Evolutionary conservation across 2,797 vertebrate species (phyloP).

Genomic region (Micrastur ruficollis): DNA sequence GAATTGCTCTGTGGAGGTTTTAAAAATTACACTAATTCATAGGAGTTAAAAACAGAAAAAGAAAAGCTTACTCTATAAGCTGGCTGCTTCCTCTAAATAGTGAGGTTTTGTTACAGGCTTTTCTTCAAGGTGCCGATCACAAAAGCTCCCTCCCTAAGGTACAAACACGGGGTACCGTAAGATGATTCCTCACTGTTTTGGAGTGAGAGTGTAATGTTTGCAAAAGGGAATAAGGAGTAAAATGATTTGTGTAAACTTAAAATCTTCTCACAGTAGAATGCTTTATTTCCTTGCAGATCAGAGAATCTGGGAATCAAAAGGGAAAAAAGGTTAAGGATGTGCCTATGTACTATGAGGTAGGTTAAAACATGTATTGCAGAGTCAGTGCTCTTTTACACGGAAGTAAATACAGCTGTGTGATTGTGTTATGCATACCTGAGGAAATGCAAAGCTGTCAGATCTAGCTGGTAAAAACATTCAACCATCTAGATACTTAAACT

Average conservation of each 20-base stretch:
- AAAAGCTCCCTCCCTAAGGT: background rate
- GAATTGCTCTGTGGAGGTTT: background rate
- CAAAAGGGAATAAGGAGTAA: background rate
- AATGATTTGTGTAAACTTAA: background rate
- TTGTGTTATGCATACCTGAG: background rate
- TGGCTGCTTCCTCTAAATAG: background rate
- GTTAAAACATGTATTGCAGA: background rate
- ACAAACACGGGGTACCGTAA: background rate
- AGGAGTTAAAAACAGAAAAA: background rate
- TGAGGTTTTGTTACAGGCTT: background rate
- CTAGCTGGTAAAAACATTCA: background rate
- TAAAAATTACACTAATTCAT: background rate
- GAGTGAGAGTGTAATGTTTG: background rate
- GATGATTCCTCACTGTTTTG: background rate
- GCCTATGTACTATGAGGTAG: slow-evolving; percentile 74
- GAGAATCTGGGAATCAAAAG: slow-evolving; percentile 54
- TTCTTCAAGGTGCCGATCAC: background rate
- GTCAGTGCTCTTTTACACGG: background rate
- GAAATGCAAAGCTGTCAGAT: background rate
- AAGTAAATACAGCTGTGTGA: background rate
- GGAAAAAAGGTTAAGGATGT: slow-evolving; percentile 51
- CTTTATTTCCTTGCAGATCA: slow-evolving; percentile 68
- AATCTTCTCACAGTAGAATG: background rate
- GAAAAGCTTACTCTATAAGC: background rate
- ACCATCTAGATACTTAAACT: background rate